Evolutionary conservation across 2,888 invertebrate genomes (phyloP).

Genomic region (Lycaena phlaeas): DNA sequence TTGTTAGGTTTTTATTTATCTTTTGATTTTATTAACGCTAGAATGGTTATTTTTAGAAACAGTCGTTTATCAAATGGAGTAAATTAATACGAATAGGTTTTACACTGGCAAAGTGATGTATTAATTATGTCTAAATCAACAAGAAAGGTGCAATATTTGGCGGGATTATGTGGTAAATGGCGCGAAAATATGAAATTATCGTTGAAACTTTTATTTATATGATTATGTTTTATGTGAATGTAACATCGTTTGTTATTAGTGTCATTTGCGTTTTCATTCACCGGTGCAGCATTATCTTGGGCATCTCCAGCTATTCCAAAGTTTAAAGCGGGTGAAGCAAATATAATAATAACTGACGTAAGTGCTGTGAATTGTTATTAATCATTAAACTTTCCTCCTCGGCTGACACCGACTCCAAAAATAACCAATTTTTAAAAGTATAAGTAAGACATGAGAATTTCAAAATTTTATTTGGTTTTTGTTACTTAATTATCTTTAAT

Average conservation of each 20-base stretch:
- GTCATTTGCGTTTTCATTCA: constrained; percentile 56
- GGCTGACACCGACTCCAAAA: too few relatives aligned
- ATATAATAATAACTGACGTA: constrained; percentile 52
- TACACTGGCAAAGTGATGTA: not conserved
- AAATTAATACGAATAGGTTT: not conserved
- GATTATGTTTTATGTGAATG: too few relatives aligned
- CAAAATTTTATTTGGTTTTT: too few relatives aligned
- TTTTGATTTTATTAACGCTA: not conserved
- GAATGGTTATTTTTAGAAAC: not conserved
- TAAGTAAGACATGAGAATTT: too few relatives aligned
- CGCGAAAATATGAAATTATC: constrained; percentile 27
- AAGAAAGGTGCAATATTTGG: constrained; percentile 56
- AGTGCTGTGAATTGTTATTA: too few relatives aligned
- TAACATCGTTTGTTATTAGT: constrained; percentile 44
- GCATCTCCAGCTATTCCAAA: constrained; percentile 72
- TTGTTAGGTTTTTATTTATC: constrained; percentile 2
- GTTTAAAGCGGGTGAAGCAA: constrained; percentile 53
- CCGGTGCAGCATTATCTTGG: constrained; percentile 64
- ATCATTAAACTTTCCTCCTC: too few relatives aligned
- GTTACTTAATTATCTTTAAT: too few relatives aligned
- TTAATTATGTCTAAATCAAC: constrained; percentile 19
- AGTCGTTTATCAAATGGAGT: not conserved
- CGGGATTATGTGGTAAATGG: constrained; percentile 49
- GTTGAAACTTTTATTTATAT: constrained; percentile 11
- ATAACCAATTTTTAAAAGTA: too few relatives aligned